Conservation (phyloP, 2,113 vertebrate genomes). For the Stercorarius parasiticus region DNA sequence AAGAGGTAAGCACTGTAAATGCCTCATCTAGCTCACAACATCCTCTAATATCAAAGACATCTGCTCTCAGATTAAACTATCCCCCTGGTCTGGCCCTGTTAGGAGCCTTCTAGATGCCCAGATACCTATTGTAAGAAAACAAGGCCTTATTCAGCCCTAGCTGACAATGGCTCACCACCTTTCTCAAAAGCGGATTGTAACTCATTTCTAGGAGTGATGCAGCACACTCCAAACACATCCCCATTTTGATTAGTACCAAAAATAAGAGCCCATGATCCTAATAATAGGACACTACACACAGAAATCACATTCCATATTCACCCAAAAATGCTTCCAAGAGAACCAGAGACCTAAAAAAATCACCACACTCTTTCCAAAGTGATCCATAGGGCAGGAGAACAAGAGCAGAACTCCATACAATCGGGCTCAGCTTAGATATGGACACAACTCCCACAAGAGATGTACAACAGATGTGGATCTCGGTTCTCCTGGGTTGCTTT, state of each 20-base stretch:
- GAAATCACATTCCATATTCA: background rate
- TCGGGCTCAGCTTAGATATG: rapidly evolving
- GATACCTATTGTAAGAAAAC: background rate
- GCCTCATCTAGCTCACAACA: background rate
- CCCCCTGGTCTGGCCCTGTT: background rate
- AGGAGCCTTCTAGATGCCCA: background rate
- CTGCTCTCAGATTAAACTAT: background rate
- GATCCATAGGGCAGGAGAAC: background rate
- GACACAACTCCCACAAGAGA: rapidly evolving
- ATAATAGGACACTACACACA: background rate
- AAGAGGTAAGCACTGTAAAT: background rate
- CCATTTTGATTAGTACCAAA: background rate
- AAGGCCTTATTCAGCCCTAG: background rate
- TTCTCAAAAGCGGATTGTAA: background rate
- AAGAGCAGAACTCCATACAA: background rate
- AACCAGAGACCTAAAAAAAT: background rate
- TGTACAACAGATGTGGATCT: background rate
- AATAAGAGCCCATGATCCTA: background rate
- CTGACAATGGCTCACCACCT: background rate
- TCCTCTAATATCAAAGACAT: background rate
- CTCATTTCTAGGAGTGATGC: background rate
- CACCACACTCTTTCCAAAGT: background rate
- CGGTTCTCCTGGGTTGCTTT: background rate
- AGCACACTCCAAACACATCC: background rate
- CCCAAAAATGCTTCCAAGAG: background rate